Conservation (phyloP, 1,140 invertebrate species). For the Cardiocondyla obscurior region DNA sequence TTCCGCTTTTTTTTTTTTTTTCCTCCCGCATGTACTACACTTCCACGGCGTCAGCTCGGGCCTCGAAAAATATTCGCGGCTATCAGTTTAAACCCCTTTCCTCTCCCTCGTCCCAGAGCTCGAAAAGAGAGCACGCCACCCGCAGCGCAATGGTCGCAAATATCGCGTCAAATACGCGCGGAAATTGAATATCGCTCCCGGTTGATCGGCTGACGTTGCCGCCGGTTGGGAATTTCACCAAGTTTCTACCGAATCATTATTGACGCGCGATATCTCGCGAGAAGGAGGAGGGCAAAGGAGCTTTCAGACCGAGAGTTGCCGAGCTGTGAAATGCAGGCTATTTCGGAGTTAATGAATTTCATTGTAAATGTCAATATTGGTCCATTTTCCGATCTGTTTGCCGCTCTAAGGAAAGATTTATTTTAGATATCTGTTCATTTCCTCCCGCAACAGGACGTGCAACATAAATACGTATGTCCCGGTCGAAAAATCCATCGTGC, state of each 20-base stretch:
- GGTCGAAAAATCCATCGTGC: background rate
- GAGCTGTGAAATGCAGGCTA: background rate
- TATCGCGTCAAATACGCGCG: slow-evolving; percentile 32
- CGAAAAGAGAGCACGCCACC: slow-evolving; percentile 31
- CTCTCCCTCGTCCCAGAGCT: slow-evolving; percentile 36
- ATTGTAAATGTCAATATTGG: background rate
- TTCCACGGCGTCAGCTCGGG: background rate
- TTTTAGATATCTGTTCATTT: background rate
- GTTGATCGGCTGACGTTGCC: slow-evolving; percentile 6
- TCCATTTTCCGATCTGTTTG: background rate
- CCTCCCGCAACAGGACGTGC: background rate
- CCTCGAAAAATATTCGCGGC: slow-evolving; percentile 26
- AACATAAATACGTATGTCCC: background rate
- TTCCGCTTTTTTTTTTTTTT: slow-evolving; percentile 13
- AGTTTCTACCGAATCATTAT: slow-evolving; percentile 12
- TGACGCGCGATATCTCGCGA: slow-evolving; percentile 8
- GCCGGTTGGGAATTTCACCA: slow-evolving; percentile 13
- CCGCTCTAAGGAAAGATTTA: background rate
- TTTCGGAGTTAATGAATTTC: background rate
- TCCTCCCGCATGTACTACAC: background rate
- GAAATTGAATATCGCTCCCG: slow-evolving; percentile 60
- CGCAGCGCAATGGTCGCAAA: slow-evolving; percentile 37
- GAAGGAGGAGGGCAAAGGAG: background rate
- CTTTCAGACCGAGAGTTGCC: background rate
- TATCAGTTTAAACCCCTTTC: slow-evolving; percentile 6